Percentiles rank a stretch among this genome's conserved stretches.
Evolutionary conservation across 2,113 vertebrate genomes (phyloP).

Genomic region (Oophaga pumilio): DNA sequence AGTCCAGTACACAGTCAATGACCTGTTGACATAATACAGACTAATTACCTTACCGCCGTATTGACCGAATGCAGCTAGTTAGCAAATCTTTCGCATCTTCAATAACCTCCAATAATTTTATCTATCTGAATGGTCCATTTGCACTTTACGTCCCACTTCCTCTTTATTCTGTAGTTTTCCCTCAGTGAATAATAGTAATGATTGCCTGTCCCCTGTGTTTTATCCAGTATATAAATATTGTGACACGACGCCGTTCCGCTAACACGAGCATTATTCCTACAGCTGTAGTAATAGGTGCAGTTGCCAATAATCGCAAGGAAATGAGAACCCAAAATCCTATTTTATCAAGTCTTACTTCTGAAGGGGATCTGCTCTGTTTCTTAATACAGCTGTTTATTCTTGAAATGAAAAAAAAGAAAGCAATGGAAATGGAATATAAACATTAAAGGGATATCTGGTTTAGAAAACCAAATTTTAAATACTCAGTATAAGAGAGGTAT

Average conservation of each 20-base stretch:
- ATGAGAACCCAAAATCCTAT: constrained; percentile 14
- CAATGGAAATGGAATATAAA: background rate
- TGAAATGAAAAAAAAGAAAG: background rate
- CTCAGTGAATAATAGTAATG: constrained; percentile 38
- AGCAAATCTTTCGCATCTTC: constrained; percentile 7
- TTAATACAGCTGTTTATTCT: constrained; percentile 6
- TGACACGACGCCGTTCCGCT: constrained; percentile 11
- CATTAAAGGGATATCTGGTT: background rate
- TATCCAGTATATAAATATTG: constrained; percentile 41
- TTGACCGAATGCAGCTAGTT: constrained; percentile 1
- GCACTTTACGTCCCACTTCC: constrained; percentile 3
- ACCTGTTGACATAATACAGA: background rate
- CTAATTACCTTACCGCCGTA: background rate
- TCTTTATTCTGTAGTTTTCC: constrained; percentile 29
- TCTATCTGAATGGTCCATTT: constrained; percentile 16
- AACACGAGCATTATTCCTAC: constrained; percentile 11
- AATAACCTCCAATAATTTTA: background rate
- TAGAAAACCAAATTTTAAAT: background rate
- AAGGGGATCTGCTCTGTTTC: background rate
- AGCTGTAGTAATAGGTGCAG: background rate
- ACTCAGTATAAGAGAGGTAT: background rate
- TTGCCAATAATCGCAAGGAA: constrained; percentile 22
- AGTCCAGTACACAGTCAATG: background rate
- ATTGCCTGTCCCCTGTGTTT: constrained; percentile 39
- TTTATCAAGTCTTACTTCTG: constrained; percentile 12